Conservation (phyloP, 1,140 invertebrate genomes). For the Eueides isabella region DNA sequence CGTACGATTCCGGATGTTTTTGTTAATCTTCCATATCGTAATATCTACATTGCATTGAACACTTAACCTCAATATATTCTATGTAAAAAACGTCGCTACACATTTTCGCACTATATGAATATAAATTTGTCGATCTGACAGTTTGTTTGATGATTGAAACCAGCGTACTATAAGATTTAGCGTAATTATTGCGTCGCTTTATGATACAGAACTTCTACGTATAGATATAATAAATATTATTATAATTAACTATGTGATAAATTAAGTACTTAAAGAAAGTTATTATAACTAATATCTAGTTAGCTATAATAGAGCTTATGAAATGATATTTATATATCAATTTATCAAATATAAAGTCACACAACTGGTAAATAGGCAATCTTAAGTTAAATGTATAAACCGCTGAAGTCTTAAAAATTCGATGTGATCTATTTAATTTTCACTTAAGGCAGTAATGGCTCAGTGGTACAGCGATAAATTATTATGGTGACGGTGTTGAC, state of each 20-base stretch:
- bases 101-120: too few relatives aligned
- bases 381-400: not conserved
- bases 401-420: not conserved
- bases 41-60: slow-evolving; percentile 8
- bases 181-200: not conserved
- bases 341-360: not conserved
- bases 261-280: not conserved
- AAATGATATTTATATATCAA: not conserved
- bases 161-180: not conserved
- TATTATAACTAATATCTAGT: not conserved
- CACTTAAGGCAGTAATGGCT: too few relatives aligned
- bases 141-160: not conserved
- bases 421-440: not conserved
- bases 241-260: not conserved
- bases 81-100: too few relatives aligned
- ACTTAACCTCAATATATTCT: slow-evolving; percentile 3
- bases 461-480: too few relatives aligned
- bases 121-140: not conserved
- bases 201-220: too few relatives aligned
- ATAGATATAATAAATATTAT: too few relatives aligned
- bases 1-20: slow-evolving; percentile 1
- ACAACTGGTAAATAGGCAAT: not conserved
- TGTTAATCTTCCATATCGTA: slow-evolving; percentile 11
- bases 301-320: not conserved
- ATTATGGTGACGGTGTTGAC: too few relatives aligned